Base-by-base conservation (phyloP, 2,888 invertebrate species). In the Sinohyriopsis cumingii region DNA sequence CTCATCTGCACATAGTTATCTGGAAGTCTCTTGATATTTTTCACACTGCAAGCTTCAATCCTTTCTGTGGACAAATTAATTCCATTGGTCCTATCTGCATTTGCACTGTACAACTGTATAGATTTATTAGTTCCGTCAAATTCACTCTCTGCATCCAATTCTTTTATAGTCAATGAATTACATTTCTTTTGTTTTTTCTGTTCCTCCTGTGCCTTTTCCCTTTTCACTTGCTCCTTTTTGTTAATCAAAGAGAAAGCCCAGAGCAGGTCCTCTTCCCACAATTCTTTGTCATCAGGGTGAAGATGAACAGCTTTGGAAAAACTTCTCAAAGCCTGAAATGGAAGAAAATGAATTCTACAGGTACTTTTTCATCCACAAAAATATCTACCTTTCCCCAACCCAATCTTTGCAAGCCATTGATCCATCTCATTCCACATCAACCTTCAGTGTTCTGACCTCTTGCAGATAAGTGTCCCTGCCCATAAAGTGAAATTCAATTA, bases 221-320 rank as follows among this genome's bases (percentile, higher is more conserved):
- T 75, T 22, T 77, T 72, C 54, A 77, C 68, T 57, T 73, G 67
- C 55, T 71, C 55, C 57, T 78, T 72, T 66, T 80, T 76, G 61
- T 76, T 69, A 6, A 84, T 70, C 24, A 84, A 64, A 1, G 81
- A 79, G 24, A 66, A 61, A 15, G 87, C 82, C 88, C 88, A 89
- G 57, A 73, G 55, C 9, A 90, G 78, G 71, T 90, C 90, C 20
- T 90, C 89, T 57, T 85, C 78, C 89, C 89, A 88, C 33, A 90
- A 72, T 70, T 89, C 90, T 56, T 77, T 71, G 55, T 87, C 82
- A 15, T 71, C 82, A 18, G 90, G 90, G 65, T 89, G 82, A 18
- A 90, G 73, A 79, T 89, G 89, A 55, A 90, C 78, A 12, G 90
- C 89, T 67, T 84, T 82, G 9, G 86, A 85, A 75, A 90, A 90